These are phyloP conservation scores for Eidolon helvum DNA, from an alignment of 2,113 vertebrate species.

Conservation along the genomic window DNA sequence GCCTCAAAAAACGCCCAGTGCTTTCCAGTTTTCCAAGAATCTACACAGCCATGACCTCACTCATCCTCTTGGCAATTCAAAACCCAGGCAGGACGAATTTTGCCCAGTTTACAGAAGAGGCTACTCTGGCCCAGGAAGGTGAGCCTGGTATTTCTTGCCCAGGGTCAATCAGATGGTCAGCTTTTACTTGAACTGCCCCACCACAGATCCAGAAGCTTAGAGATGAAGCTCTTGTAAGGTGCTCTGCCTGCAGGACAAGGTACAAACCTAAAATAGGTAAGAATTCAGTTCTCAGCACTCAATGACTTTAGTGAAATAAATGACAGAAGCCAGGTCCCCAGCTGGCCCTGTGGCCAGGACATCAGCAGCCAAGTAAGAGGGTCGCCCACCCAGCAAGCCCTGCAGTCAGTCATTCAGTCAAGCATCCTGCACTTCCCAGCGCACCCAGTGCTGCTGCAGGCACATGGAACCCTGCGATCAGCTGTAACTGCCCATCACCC, in stretches of 20 bases:
- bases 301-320: background rate
- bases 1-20: background rate
- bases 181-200: background rate
- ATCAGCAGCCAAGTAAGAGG: background rate
- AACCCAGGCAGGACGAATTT: background rate
- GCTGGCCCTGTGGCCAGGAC: background rate
- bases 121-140: background rate
- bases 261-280: background rate
- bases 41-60: background rate
- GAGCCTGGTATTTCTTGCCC: too few relatives aligned
- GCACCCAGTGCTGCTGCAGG: background rate
- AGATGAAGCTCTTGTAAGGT: background rate
- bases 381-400: background rate
- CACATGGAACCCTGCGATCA: rapidly evolving
- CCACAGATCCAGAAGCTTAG: too few relatives aligned
- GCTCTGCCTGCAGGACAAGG: background rate
- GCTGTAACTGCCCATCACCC: background rate
- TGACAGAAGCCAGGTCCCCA: background rate
- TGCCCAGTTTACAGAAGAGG: background rate
- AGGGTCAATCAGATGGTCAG: background rate
- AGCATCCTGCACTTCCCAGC: too few relatives aligned
- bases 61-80: background rate
- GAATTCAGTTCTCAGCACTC: background rate
- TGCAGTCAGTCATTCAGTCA: rapidly evolving
- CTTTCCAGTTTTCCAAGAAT: background rate